Evolutionary conservation across 1,140 invertebrate genomes (phyloP).

Genomic region (Zophobas morio): DNA sequence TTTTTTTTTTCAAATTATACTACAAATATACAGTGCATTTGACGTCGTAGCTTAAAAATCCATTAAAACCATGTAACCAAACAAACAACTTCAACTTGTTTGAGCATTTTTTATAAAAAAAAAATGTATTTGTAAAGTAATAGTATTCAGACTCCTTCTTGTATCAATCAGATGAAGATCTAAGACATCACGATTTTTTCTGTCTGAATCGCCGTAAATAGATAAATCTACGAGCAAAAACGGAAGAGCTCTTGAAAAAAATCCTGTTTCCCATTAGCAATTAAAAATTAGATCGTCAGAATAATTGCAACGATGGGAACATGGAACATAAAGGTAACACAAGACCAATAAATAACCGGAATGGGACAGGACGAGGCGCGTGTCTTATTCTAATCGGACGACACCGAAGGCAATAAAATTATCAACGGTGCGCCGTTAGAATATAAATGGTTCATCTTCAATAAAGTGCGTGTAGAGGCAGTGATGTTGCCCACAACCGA

Average conservation of each 20-base stretch:
- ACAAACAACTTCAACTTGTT: no score
- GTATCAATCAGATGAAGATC: no score
- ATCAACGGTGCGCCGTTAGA: constrained; percentile 58
- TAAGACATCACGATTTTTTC: no score
- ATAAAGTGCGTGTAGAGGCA: constrained; percentile 49
- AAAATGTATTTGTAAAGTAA: no score
- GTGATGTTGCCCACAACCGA: constrained; percentile 27
- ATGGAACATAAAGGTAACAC: constrained; percentile 51
- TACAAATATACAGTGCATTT: no score
- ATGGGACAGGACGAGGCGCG: constrained; percentile 44
- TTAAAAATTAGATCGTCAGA: constrained; percentile 52
- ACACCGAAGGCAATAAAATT: constrained; percentile 53
- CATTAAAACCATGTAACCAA: no score
- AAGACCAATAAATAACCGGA: constrained; percentile 50
- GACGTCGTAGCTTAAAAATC: no score
- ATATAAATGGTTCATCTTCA: constrained; percentile 59
- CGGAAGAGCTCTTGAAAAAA: background rate
- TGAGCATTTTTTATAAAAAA: no score
- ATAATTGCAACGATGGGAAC: constrained; percentile 49
- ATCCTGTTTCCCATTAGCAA: constrained; percentile 13
- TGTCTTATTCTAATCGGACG: constrained; percentile 42
- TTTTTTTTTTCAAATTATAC: no score
- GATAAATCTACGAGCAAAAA: no score
- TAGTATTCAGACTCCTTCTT: no score
- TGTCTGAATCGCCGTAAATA: no score